Evolutionary conservation across 2,888 invertebrate species (phyloP).

Genomic region (Troglohyphantes excavatus): DNA sequence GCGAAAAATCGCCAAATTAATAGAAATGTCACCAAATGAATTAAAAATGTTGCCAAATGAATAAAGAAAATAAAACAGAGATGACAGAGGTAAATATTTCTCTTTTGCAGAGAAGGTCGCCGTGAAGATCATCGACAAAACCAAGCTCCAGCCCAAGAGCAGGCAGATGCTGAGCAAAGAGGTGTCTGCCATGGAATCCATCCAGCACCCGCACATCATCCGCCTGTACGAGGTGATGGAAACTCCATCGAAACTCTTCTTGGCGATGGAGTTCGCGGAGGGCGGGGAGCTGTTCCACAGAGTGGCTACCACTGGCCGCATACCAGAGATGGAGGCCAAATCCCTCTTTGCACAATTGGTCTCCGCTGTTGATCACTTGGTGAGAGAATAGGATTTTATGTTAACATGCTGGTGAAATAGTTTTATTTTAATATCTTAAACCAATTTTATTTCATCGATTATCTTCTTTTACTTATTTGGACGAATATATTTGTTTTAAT

Average conservation of each 20-base stretch:
- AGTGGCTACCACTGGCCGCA: constrained; percentile 87
- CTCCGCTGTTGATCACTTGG: constrained; percentile 89
- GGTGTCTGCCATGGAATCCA: constrained; percentile 87
- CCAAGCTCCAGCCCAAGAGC: constrained; percentile 87
- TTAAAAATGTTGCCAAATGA: too few relatives aligned
- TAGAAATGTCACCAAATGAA: too few relatives aligned
- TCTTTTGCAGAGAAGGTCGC: constrained; percentile 87
- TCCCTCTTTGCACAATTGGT: constrained; percentile 88
- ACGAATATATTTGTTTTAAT: too few relatives aligned
- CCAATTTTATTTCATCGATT: too few relatives aligned
- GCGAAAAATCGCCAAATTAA: too few relatives aligned
- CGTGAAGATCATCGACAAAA: constrained; percentile 89
- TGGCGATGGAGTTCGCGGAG: constrained; percentile 89
- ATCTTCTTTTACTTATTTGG: too few relatives aligned
- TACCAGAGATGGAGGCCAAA: constrained; percentile 87
- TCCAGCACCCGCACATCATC: constrained; percentile 89
- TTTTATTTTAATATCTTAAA: too few relatives aligned
- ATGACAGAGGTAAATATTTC: too few relatives aligned
- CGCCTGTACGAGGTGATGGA: constrained; percentile 88
- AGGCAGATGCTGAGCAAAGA: constrained; percentile 87
- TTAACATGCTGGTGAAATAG: not conserved
- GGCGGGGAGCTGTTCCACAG: constrained; percentile 89
- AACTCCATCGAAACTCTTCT: constrained; percentile 88
- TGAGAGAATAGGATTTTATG: constrained; percentile 82
- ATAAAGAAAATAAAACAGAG: too few relatives aligned